Evolutionary conservation across 2,797 vertebrate species (phyloP).

Genomic region (Chanos chanos): DNA sequence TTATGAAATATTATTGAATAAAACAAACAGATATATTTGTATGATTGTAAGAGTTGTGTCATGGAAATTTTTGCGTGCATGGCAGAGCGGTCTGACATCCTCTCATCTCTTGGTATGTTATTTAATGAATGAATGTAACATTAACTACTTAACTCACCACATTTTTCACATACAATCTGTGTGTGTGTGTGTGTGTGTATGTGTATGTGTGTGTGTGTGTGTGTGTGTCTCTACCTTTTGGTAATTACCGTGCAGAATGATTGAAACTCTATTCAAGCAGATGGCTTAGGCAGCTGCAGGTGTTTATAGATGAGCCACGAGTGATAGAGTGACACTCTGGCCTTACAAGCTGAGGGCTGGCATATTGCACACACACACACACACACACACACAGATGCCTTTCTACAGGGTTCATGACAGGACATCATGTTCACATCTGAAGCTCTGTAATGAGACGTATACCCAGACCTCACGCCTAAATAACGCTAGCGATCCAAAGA

Average conservation of each 20-base stretch:
- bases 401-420: background rate
- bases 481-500: too few species aligned
- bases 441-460: too few species aligned
- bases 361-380: background rate
- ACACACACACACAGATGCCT: background rate
- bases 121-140: slow-evolving; percentile 25
- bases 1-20: slow-evolving; percentile 73
- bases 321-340: slow-evolving; percentile 24
- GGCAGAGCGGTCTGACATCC: background rate
- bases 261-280: slow-evolving; percentile 22
- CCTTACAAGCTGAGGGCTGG: slow-evolving; percentile 9
- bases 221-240: background rate
- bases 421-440: too few species aligned
- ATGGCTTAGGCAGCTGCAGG: slow-evolving; percentile 41
- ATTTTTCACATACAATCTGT: background rate
- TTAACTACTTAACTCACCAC: too few species aligned
- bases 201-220: slow-evolving; percentile 1
- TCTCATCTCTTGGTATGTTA: too few species aligned
- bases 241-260: slow-evolving; percentile 12
- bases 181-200: slow-evolving; percentile 3
- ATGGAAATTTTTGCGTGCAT: slow-evolving; percentile 14
- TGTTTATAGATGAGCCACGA: slow-evolving; percentile 29
- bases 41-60: slow-evolving; percentile 67
- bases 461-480: too few species aligned
- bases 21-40: slow-evolving; percentile 79